These are phyloP conservation scores for Phylloscopus collybita DNA, from an alignment of 2,797 vertebrate species.

Conservation along the genomic window DNA sequence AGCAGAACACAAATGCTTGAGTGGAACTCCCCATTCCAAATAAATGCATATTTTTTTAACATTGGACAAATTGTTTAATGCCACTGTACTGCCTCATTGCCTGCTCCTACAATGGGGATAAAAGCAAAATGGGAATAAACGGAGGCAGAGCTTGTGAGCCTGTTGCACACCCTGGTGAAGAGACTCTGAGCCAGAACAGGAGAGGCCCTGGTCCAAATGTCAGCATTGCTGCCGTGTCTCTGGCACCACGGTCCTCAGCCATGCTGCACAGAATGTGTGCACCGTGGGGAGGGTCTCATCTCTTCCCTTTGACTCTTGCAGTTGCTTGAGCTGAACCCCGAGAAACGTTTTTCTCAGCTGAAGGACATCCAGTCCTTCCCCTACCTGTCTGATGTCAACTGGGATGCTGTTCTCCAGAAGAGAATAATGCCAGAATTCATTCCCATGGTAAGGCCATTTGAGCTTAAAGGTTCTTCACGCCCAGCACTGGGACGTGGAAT, in stretches of 20 bases:
- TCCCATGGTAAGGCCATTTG: slow-evolving; percentile 85
- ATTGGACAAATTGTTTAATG: not conserved
- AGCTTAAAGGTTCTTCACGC: not conserved
- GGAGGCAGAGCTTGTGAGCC: not conserved
- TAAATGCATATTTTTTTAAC: not conserved
- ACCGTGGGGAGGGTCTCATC: not conserved
- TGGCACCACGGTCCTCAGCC: not conserved
- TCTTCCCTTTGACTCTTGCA: slow-evolving; percentile 55
- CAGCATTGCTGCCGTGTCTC: rapidly evolving
- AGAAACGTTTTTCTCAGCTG: slow-evolving; percentile 89
- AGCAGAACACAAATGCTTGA: not conserved
- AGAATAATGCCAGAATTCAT: slow-evolving; percentile 88
- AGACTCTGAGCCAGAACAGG: not conserved
- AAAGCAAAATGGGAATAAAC: not conserved
- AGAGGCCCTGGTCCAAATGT: not conserved
- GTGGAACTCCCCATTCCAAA: not conserved
- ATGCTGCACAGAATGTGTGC: rapidly evolving
- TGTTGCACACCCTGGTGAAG: rapidly evolving
- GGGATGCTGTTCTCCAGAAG: slow-evolving; percentile 92
- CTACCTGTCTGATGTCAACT: slow-evolving; percentile 88
- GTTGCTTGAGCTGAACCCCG: slow-evolving; percentile 88
- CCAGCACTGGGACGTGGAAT: rapidly evolving
- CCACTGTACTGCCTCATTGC: not conserved
- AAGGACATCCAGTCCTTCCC: slow-evolving; percentile 87
- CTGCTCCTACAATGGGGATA: not conserved